A percentile compares a stretch with the other conserved stretches of the same genome.
phyloP scores from a whole-genome alignment of 2,888 invertebrate genomes.

The Gerris lacustris region DNA sequence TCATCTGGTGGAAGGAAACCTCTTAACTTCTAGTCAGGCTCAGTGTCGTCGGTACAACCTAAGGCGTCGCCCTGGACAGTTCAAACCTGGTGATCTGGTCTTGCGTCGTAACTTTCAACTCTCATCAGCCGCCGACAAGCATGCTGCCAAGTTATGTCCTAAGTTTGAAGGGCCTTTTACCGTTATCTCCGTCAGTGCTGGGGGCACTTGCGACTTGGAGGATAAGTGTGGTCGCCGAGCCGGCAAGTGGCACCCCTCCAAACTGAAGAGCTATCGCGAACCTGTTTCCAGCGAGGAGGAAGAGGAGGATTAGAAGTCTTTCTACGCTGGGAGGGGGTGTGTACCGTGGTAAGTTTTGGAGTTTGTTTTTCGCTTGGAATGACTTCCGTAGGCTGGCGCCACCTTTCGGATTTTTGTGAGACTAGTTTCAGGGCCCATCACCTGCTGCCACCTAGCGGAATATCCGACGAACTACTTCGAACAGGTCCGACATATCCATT shows the following conservation, averaged over 20 bases:
- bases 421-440: no score
- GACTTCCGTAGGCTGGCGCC: no score
- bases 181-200: slow-evolving; percentile 10
- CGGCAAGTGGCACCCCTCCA: slow-evolving; percentile 1
- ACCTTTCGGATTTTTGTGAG: no score
- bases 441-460: no score
- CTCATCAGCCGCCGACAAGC: slow-evolving; percentile 8
- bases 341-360: no score
- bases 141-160: slow-evolving; percentile 10
- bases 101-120: background rate
- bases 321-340: no score
- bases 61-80: slow-evolving; percentile 6
- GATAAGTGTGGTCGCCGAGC: background rate
- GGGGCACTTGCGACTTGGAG: slow-evolving; percentile 7
- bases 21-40: background rate
- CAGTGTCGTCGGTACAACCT: slow-evolving; percentile 15
- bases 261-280: no score
- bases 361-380: no score
- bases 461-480: no score
- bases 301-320: no score
- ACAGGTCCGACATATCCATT: no score
- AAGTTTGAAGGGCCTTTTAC: slow-evolving; percentile 14
- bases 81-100: background rate
- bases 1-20: slow-evolving; percentile 9
- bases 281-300: no score